phyloP scores from a whole-genome alignment of 1,140 invertebrate genomes.

The honey bee (Apis mellifera) region DNA sequence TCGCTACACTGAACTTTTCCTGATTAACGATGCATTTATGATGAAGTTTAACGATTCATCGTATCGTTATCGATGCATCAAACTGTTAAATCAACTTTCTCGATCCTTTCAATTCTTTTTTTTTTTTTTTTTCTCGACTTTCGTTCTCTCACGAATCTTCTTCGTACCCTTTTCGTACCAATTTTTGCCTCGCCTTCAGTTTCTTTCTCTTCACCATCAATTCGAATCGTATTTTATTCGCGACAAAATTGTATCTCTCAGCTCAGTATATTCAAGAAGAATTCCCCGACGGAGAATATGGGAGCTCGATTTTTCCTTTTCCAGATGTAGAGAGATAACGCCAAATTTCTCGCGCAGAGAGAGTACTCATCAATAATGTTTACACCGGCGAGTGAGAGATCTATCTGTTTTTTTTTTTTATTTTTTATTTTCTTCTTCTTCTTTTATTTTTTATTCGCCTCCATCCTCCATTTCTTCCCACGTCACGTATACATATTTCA shows the following conservation, averaged over 20 bases:
- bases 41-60: slow-evolving; percentile 12
- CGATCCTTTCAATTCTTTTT: background rate
- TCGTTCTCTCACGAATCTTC: background rate
- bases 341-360: background rate
- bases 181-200: background rate
- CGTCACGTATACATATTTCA: background rate
- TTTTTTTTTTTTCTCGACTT: background rate
- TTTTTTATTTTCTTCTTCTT: background rate
- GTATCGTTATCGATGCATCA: background rate
- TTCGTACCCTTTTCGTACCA: too few species aligned
- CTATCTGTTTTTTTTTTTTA: too few species aligned
- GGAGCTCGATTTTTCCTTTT: background rate
- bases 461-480: background rate
- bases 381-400: background rate
- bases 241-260: background rate
- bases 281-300: too few species aligned
- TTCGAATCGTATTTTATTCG: background rate
- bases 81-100: slow-evolving; percentile 14
- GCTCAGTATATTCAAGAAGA: background rate
- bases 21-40: slow-evolving; percentile 6
- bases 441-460: background rate
- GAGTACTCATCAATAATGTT: slow-evolving; percentile 21
- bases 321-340: background rate
- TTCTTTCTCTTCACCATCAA: background rate
- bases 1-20: background rate